Base-by-base conservation (phyloP, 2,113 vertebrate species). In the Mus pahari region DNA sequence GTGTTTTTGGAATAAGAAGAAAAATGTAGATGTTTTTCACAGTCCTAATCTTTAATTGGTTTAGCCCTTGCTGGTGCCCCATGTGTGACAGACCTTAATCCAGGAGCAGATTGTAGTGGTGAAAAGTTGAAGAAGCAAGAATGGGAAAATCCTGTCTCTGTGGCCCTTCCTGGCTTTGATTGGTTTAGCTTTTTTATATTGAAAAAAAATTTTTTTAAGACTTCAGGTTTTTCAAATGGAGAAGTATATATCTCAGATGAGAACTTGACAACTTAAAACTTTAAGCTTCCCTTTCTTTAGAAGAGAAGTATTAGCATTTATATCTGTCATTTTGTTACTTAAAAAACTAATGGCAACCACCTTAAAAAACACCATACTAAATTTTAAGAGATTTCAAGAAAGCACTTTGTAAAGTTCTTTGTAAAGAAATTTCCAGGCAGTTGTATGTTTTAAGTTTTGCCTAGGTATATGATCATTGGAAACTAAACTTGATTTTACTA, bases 111-210 rank as follows among this genome's bases (percentile, higher is more conserved):
- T 70, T 55, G 91, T 24, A 64, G 87, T 95, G 87, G 89, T 58
- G 26, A 78, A 64, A 90, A 87, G 73, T 68, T 81, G 39, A 89
- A 97, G 92, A 70, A 71, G 78, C 53, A 89, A 94, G 89, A 70
- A 42, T 26, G 96, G 92, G 95, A 91, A 97, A 96, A 95, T 94
- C 90, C 58, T 92, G 92, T 55, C 93, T 92, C 53, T 7, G 24
- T 82, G 77, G 88, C 94, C 88, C 95, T 97, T 96, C 53, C 75
- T 97, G 92, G 82, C 89, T 96, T 83, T 86, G 58, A 88, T 83
- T 91, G 87, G 83, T 74, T 96, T 58, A 93, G 68, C 73, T 91
- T 96, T 91, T 96, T 95, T 58, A 66, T 66, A 86, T 28, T 94
- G 74, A 95, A 96, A 95, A 86, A 60, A 95, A 86, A 60, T 90